Conservation (phyloP, 2,797 vertebrate genomes). For the Muscicapa striata region DNA sequence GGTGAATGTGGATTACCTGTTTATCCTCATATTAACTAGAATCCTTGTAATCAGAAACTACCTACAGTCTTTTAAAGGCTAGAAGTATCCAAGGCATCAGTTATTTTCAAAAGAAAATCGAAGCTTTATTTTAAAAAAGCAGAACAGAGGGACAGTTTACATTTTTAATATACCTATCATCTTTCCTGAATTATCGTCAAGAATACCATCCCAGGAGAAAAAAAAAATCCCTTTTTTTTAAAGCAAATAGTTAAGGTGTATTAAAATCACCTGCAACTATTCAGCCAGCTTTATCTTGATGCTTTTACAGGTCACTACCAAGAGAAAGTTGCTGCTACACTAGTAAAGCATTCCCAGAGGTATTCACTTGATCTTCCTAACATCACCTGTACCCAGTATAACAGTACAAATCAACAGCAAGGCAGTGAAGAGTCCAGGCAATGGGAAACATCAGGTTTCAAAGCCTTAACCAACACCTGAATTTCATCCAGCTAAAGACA, state of each 20-base stretch:
- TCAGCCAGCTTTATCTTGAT: background rate
- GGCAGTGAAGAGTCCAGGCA: background rate
- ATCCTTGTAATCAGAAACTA: background rate
- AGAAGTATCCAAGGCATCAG: background rate
- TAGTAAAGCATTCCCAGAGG: background rate
- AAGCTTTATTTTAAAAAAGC: background rate
- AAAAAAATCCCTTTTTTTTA: fast-evolving
- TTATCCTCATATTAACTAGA: background rate
- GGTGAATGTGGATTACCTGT: background rate
- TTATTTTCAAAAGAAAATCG: background rate
- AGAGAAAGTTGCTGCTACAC: background rate
- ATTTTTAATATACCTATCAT: background rate
- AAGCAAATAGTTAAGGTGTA: background rate
- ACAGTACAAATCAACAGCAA: background rate
- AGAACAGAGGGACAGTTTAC: background rate
- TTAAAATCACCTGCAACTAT: background rate
- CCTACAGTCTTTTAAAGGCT: background rate
- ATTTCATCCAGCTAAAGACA: background rate
- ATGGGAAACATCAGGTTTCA: background rate
- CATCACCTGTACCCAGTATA: background rate
- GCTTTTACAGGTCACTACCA: background rate
- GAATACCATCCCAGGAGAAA: background rate
- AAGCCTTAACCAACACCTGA: background rate
- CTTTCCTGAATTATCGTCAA: background rate
- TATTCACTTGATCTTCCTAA: background rate